These are phyloP conservation scores for Laothoe populi DNA, from an alignment of 2,888 invertebrate genomes.

Conservation along the genomic window DNA sequence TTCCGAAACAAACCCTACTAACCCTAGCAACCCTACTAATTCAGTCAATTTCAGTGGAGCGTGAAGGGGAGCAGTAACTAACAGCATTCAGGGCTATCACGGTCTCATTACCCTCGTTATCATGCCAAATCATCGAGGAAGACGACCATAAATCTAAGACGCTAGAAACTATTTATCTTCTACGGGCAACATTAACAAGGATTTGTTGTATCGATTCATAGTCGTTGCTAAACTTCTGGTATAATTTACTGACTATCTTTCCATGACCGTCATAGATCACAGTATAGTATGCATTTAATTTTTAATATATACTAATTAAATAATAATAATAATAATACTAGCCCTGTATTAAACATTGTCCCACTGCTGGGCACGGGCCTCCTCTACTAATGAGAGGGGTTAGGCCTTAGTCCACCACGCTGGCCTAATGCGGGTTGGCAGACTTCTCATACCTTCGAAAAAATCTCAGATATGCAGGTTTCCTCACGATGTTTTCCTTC, in stretches of 20 bases:
- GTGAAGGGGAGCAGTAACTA: conserved; percentile 10
- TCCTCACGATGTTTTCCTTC: too few relatives aligned
- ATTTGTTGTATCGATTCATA: conserved; percentile 29
- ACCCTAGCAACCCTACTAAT: conserved; percentile 4
- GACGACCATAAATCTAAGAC: conserved; percentile 61
- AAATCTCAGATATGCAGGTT: too few relatives aligned
- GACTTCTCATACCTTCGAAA: too few relatives aligned
- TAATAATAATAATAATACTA: too few relatives aligned
- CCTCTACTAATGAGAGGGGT: too few relatives aligned
- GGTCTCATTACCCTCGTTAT: conserved; percentile 44
- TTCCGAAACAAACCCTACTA: neutral
- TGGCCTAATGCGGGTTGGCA: too few relatives aligned
- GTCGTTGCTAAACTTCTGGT: conserved; percentile 9
- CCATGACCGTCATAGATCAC: too few relatives aligned
- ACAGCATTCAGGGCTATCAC: conserved; percentile 7
- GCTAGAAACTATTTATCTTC: conserved; percentile 31
- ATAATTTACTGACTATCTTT: conserved; percentile 12
- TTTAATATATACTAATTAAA: too few relatives aligned
- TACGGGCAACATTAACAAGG: conserved; percentile 30
- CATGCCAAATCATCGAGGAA: conserved; percentile 64
- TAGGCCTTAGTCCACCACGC: too few relatives aligned
- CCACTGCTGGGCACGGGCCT: too few relatives aligned
- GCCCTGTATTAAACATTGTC: too few relatives aligned
- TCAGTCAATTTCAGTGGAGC: neutral
- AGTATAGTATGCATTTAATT: too few relatives aligned